These are phyloP conservation scores for Hepsetus odoe DNA, from an alignment of 2,113 vertebrate species.

Conservation along the genomic window DNA sequence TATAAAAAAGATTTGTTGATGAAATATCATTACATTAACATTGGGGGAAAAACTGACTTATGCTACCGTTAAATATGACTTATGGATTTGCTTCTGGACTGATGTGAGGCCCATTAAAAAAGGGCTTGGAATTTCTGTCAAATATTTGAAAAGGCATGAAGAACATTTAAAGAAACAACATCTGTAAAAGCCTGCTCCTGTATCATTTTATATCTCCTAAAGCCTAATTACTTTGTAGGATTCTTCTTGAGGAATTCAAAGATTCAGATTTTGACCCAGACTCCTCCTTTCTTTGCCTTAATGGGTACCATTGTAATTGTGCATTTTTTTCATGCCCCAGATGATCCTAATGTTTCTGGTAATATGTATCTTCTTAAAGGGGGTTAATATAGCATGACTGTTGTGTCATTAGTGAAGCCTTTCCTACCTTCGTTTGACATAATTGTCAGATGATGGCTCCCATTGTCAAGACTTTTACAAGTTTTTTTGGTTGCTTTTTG, in stretches of 20 bases:
- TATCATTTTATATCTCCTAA: conserved; percentile 1
- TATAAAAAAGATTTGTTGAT: too few relatives aligned
- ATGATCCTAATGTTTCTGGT: too few relatives aligned
- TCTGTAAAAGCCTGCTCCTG: conserved; percentile 1
- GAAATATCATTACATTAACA: too few relatives aligned
- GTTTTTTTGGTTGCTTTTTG: too few relatives aligned
- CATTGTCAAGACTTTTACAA: too few relatives aligned
- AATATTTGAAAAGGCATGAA: background rate
- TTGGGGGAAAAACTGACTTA: too few relatives aligned
- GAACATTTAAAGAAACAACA: background rate
- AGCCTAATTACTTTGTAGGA: conserved; percentile 19
- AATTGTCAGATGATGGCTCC: too few relatives aligned
- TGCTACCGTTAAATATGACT: background rate
- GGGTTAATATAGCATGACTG: too few relatives aligned
- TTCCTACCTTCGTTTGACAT: too few relatives aligned
- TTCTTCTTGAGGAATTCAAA: conserved; percentile 15
- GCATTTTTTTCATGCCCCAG: too few relatives aligned
- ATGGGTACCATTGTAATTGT: background rate
- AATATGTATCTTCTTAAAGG: too few relatives aligned
- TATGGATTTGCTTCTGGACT: background rate
- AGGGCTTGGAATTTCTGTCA: background rate
- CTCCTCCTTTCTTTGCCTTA: background rate
- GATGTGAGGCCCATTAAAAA: background rate
- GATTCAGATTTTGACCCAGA: conserved; percentile 13
- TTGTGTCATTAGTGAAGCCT: too few relatives aligned